phyloP scores from a whole-genome alignment of 2,113 vertebrate species.

The Eudyptes chrysolophus region DNA sequence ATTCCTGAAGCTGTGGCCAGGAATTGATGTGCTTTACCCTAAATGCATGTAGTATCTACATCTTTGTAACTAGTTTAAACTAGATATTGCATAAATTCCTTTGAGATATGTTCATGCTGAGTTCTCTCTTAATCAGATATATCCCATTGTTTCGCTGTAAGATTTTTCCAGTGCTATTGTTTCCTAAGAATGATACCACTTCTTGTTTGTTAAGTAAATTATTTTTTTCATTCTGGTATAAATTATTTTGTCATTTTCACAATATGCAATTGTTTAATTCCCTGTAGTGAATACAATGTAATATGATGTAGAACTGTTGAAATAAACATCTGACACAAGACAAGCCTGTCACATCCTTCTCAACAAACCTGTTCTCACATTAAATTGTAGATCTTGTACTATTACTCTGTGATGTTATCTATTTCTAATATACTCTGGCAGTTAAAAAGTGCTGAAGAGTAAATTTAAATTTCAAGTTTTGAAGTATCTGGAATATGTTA shows the following conservation, averaged over 20 bases:
- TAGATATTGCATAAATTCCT: not conserved
- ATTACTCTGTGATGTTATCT: not conserved
- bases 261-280: not conserved
- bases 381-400: not conserved
- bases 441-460: not conserved
- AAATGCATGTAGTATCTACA: not conserved
- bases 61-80: not conserved
- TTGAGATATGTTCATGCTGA: not conserved
- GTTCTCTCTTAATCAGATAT: not conserved
- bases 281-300: not conserved
- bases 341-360: not conserved
- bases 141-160: not conserved
- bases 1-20: not conserved
- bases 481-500: not conserved
- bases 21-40: not conserved
- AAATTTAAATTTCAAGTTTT: not conserved
- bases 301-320: not conserved
- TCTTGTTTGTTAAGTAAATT: not conserved
- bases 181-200: not conserved
- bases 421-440: not conserved
- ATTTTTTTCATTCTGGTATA: not conserved
- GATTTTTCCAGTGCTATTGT: not conserved
- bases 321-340: not conserved
- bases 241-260: not conserved
- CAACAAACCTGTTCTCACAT: not conserved